phyloP scores from a whole-genome alignment of 2,888 invertebrate genomes.

The Platynereis dumerilii region DNA sequence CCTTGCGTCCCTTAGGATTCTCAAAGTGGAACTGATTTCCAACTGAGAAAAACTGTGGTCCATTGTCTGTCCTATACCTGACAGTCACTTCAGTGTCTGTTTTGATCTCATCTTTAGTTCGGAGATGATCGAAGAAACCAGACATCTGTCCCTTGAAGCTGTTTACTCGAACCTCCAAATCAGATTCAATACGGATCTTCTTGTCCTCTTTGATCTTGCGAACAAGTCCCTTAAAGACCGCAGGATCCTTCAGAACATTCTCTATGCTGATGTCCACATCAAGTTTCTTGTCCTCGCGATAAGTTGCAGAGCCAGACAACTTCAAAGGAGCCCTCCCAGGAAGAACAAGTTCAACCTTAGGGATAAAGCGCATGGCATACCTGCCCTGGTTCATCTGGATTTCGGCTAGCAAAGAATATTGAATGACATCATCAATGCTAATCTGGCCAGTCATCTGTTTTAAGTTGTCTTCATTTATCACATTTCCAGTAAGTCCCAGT shows the following conservation, averaged over 20 bases:
- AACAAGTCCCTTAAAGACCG: constrained; percentile 6
- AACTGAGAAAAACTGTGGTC: background rate
- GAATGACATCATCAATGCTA: background rate
- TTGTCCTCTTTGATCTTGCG: background rate
- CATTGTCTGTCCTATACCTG: background rate
- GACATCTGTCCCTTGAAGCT: background rate
- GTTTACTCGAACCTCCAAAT: background rate
- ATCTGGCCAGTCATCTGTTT: constrained; percentile 8
- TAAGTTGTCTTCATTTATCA: constrained; percentile 4
- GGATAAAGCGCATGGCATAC: constrained; percentile 2
- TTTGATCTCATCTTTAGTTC: constrained; percentile 1
- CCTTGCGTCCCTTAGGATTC: background rate
- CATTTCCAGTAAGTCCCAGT: background rate
- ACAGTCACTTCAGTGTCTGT: background rate
- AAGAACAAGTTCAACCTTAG: constrained; percentile 8
- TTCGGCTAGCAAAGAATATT: constrained; percentile 4
- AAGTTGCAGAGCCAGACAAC: constrained; percentile 21
- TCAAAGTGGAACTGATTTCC: background rate
- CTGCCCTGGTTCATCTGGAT: background rate
- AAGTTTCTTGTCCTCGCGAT: constrained; percentile 23
- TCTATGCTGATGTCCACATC: constrained; percentile 12
- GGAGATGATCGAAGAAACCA: background rate
- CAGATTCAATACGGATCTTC: constrained; percentile 1
- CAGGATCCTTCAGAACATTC: constrained; percentile 8
- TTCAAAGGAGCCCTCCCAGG: constrained; percentile 8